Evolutionary conservation across 2,797 vertebrate genomes (phyloP), one percentile per base, ranked within the genome.

Genomic region (Spizella passerina): DNA sequence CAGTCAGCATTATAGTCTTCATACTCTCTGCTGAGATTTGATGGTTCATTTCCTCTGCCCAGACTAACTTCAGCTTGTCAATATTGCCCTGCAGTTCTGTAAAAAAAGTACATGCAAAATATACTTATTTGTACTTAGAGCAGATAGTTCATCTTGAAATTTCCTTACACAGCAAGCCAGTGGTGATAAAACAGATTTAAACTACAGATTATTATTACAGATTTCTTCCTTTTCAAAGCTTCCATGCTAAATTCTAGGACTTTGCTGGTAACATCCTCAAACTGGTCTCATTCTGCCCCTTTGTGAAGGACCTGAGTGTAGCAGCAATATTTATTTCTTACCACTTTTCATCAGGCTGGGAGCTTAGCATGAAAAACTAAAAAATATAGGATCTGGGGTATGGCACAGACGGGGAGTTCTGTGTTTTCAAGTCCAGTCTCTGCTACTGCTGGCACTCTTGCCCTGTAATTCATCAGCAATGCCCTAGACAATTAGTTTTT

Each of bases 11-110:
- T 89, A 95, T 9, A 94, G 75, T 53, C 75, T 61, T 90, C 81
- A 78, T 47, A 79, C 81, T 90, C 90, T 84, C 90, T 85, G 90
- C 75, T 82, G 92, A 95, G 88, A 96, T 82, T 78, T 94, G 84
- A 95, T 46, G 93, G 93, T 87, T 94, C 94, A 94, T 94, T 96
- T 96, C 90, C 84, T 86, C 88, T 92, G 79, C 93, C 84, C 82
- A 92, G 77, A 71, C 88, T 82, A 84, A 90, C 92, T 90, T 90
- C 71, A 49, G 79, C 82, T 82, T 90, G 88, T 82, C 90, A 95
- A 57, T 75, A 95, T 12, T 68, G 59, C 71, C 84, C 82, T 61
- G 79, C 79, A 86, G 86, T 69, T 80, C 47, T 64, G 8, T 80
- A 49, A 81, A 76, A 87, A 78, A 73, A 64, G 38, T 38, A 88